Percentiles rank a stretch among this genome's conserved stretches.
These are phyloP conservation scores for Tetragnatha versicolor DNA, from an alignment of 1,140 invertebrate genomes.

Conservation along the genomic window DNA sequence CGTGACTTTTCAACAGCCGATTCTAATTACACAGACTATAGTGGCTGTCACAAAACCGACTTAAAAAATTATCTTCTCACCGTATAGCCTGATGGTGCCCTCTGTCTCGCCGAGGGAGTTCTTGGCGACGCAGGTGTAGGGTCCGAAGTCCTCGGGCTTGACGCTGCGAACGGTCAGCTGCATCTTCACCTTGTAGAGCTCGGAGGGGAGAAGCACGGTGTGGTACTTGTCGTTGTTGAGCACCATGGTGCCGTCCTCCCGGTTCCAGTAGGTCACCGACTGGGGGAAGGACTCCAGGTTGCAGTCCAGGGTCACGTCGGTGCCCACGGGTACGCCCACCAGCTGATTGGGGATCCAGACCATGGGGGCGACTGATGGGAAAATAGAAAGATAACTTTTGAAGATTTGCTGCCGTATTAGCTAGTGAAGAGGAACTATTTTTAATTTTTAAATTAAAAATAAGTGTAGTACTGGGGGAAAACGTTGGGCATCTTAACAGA, in stretches of 20 bases:
- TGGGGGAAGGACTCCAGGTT: slow-evolving; percentile 62
- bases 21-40: too few relatives aligned
- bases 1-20: too few relatives aligned
- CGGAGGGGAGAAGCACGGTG: slow-evolving; percentile 6
- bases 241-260: slow-evolving; percentile 45
- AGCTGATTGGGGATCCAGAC: slow-evolving; percentile 67
- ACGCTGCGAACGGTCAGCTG: slow-evolving; percentile 55
- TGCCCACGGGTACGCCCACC: slow-evolving; percentile 63
- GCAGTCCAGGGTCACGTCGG: slow-evolving; percentile 64
- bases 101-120: slow-evolving; percentile 93
- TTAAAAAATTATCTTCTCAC: slow-evolving; percentile 71
- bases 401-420: too few relatives aligned
- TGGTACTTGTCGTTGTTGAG: slow-evolving; percentile 43
- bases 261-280: slow-evolving; percentile 59
- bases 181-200: slow-evolving; percentile 58
- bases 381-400: background rate
- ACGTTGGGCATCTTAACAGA: too few relatives aligned
- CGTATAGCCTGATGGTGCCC: slow-evolving; percentile 86
- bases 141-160: slow-evolving; percentile 76
- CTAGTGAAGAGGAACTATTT: too few relatives aligned
- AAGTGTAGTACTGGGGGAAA: too few relatives aligned
- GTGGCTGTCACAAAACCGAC: too few relatives aligned
- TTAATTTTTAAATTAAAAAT: too few relatives aligned
- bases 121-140: slow-evolving; percentile 88
- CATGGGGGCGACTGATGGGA: slow-evolving; percentile 66